Conservation (phyloP, 2,888 invertebrate genomes). For the Oxycera nigricornis region DNA sequence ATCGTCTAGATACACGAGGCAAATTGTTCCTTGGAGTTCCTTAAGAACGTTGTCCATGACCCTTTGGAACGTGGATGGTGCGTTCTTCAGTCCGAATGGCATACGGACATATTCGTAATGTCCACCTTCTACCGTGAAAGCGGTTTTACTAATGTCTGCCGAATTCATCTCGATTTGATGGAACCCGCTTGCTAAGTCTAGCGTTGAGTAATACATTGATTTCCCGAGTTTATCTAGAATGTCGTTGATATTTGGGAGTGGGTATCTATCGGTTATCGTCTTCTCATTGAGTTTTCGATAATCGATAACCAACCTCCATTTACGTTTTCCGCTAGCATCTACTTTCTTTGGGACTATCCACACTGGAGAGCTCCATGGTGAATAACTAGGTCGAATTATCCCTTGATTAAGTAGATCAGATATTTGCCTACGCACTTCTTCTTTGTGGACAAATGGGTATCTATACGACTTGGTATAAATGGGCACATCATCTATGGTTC, state of each 20-base stretch:
- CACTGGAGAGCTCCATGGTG: too few relatives aligned
- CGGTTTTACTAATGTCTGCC: slow-evolving; percentile 29
- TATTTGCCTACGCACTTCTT: too few relatives aligned
- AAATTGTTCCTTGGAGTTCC: not conserved
- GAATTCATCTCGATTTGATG: not conserved
- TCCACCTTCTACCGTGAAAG: slow-evolving; percentile 33
- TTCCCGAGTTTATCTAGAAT: not conserved
- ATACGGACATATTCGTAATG: slow-evolving; percentile 38
- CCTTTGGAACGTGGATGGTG: not conserved
- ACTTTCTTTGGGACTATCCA: too few relatives aligned
- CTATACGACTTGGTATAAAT: too few relatives aligned
- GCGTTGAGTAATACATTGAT: not conserved
- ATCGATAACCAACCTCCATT: too few relatives aligned
- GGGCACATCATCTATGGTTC: too few relatives aligned
- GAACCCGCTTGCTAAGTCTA: not conserved
- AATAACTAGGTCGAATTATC: too few relatives aligned
- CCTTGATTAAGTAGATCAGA: too few relatives aligned
- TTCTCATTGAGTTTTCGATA: too few relatives aligned
- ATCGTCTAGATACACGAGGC: not conserved
- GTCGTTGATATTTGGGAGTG: not conserved
- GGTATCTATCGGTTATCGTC: not conserved
- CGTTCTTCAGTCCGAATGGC: slow-evolving; percentile 41
- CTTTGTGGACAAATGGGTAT: too few relatives aligned
- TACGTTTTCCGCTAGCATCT: too few relatives aligned
- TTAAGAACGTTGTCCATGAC: not conserved